Evolutionary conservation across 2,888 invertebrate genomes (phyloP), one percentile per base, ranked within the genome.

Genomic region (Petrolisthes cinctipes): DNA sequence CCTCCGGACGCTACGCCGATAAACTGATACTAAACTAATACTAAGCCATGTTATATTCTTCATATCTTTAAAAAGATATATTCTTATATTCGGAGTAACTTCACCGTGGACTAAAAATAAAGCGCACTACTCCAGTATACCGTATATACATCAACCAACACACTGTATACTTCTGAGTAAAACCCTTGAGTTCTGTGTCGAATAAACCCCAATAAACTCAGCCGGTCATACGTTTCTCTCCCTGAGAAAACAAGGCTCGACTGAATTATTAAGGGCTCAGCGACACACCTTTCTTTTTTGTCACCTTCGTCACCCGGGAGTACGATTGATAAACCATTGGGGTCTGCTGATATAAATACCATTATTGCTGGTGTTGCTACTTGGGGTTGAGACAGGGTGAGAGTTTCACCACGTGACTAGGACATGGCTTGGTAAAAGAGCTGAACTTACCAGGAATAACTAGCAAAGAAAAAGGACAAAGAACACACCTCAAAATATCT

Each of bases 181-280:
- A 71, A 71, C 1, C 14, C 71, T n/a, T n/a, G n/a, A n/a, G 71
- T 6, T 20, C 71, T 20, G n/a, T 20, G 71, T 6, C 71, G 71
- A 71, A 71, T 71, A 71, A 71, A 71, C 4, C 71, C 6, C 71
- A 11, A 71, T 71, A 71, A 71, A n/a, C n/a, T 71, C 71, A 14
- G n/a, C n/a, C 11, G 20, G 17, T 6, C n/a, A 71, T 71, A n/a
- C 6, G 11, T 11, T 71, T n/a, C 71, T 14, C 71, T 6, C 71
- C n/a, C 71, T 17, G n/a, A 11, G 71, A 71, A 71, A 71, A n/a
- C 71, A 71, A 71, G 71, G 71, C n/a, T 6, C 11, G 17, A 6
- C 71, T 71, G n/a, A 71, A 71, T n/a, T 71, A 71, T 71, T n/a
- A n/a, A 71, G 14, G n/a, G n/a, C 71, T 61, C 20, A 20, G 71